Conservation (phyloP, 2,797 vertebrate species). For the Orestias chungarensis region DNA sequence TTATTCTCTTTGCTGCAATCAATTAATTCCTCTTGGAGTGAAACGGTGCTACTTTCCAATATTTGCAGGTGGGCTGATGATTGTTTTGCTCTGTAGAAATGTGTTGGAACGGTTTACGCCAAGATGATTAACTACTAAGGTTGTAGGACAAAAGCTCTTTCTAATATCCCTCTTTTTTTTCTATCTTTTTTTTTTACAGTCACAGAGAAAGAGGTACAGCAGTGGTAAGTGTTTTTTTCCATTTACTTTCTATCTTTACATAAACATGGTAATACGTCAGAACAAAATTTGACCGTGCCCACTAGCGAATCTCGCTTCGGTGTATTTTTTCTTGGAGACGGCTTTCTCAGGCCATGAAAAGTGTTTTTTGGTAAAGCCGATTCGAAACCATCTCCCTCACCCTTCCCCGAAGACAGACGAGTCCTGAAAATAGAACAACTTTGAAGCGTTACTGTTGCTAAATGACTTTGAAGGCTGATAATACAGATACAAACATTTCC, state of each 20-base stretch:
- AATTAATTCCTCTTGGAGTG: conserved; percentile 5
- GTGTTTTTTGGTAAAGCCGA: conserved; percentile 23
- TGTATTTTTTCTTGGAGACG: conserved; percentile 12
- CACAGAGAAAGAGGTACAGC: conserved; percentile 80
- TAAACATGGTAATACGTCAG: conserved; percentile 13
- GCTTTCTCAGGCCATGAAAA: conserved; percentile 13
- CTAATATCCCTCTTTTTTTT: conserved; percentile 53
- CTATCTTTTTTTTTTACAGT: conserved; percentile 70
- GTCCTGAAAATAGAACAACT: conserved; percentile 72
- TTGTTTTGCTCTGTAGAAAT: conserved; percentile 22
- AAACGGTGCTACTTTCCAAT: conserved; percentile 23
- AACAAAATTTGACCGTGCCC: conserved; percentile 2
- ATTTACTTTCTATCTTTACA: conserved; percentile 33
- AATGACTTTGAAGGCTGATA: conserved; percentile 65
- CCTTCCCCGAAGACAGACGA: conserved; percentile 51
- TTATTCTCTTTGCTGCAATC: conserved; percentile 22
- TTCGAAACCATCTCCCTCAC: conserved; percentile 48
- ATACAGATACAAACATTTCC: conserved; percentile 59
- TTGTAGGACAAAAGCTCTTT: conserved; percentile 53
- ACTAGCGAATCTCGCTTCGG: conserved; percentile 19
- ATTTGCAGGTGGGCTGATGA: conserved; percentile 14
- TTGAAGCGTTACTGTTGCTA: conserved; percentile 51
- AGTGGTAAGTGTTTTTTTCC: conserved; percentile 76
- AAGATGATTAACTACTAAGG: conserved; percentile 48
- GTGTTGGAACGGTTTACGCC: conserved; percentile 42